phyloP scores from a whole-genome alignment of 1,140 invertebrate genomes.

The Sycophaga agraensis region DNA sequence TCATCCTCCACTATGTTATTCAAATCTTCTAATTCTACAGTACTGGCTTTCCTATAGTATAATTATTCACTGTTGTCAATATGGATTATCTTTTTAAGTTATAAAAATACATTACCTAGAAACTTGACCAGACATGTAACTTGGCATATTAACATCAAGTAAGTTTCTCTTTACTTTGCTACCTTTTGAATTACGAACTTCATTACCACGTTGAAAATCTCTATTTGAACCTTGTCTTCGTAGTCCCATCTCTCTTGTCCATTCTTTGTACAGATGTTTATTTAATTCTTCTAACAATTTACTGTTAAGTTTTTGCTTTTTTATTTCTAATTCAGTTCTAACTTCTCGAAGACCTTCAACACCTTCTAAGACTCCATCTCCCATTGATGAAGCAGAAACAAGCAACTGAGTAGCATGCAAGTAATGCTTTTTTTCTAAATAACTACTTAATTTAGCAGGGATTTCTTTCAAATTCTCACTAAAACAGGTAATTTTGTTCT shows the following conservation, averaged over 20 bases:
- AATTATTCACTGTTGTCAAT: slow-evolving; percentile 4
- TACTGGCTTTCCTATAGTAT: slow-evolving; percentile 34
- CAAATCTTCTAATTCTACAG: slow-evolving; percentile 38
- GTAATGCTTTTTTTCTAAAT: slow-evolving; percentile 76
- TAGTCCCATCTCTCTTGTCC: slow-evolving; percentile 62
- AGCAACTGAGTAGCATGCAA: slow-evolving; percentile 83
- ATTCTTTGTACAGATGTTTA: slow-evolving; percentile 73
- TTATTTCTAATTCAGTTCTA: slow-evolving; percentile 68
- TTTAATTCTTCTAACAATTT: slow-evolving; percentile 73
- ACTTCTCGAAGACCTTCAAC: slow-evolving; percentile 83
- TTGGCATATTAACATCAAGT: slow-evolving; percentile 37
- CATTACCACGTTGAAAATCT: slow-evolving; percentile 61
- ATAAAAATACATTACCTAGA: slow-evolving; percentile 31
- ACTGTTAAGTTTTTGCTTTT: slow-evolving; percentile 73
- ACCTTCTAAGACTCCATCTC: slow-evolving; percentile 71
- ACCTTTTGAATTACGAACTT: slow-evolving; percentile 56
- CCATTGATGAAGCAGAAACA: slow-evolving; percentile 68
- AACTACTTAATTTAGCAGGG: slow-evolving; percentile 71
- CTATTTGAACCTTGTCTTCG: slow-evolving; percentile 65
- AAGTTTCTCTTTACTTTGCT: slow-evolving; percentile 45
- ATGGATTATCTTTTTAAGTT: slow-evolving; percentile 5
- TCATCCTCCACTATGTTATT: slow-evolving; percentile 65
- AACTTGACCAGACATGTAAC: slow-evolving; percentile 31
- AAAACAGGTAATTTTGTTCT: slow-evolving; percentile 32
- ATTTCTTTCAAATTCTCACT: slow-evolving; percentile 80